Conservation (phyloP, 2,113 vertebrate genomes). For the Microcebus lehilahytsara region DNA sequence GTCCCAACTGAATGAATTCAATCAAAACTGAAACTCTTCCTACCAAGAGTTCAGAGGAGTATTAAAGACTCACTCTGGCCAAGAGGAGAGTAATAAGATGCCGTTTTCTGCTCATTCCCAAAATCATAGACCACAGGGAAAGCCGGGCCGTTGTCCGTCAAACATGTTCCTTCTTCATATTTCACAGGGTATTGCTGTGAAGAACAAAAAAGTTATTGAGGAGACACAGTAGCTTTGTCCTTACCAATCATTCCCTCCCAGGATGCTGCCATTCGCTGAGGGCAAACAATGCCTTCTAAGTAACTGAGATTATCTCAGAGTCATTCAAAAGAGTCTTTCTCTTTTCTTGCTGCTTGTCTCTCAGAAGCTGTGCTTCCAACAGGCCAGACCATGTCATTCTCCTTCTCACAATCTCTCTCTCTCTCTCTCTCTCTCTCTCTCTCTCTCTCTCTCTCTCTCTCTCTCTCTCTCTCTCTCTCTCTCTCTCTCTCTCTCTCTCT, state of each 20-base stretch:
- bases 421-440: no score
- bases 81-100: neutral
- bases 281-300: neutral
- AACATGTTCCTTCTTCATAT: neutral
- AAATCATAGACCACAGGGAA: constrained; percentile 66
- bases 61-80: neutral
- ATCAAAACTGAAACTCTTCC: neutral
- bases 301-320: neutral
- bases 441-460: no score
- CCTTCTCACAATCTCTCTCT: no score
- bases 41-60: neutral
- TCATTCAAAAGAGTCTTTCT: neutral
- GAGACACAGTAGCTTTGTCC: neutral
- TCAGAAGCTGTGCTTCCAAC: neutral
- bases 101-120: neutral
- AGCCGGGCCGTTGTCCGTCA: constrained; percentile 52
- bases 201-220: neutral
- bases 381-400: no score
- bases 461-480: no score
- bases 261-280: neutral
- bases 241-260: neutral
- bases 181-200: constrained; percentile 53
- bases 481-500: no score
- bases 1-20: neutral
- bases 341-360: neutral